phyloP scores from a whole-genome alignment of 1,140 invertebrate species.

The Cyclargus thomasi region DNA sequence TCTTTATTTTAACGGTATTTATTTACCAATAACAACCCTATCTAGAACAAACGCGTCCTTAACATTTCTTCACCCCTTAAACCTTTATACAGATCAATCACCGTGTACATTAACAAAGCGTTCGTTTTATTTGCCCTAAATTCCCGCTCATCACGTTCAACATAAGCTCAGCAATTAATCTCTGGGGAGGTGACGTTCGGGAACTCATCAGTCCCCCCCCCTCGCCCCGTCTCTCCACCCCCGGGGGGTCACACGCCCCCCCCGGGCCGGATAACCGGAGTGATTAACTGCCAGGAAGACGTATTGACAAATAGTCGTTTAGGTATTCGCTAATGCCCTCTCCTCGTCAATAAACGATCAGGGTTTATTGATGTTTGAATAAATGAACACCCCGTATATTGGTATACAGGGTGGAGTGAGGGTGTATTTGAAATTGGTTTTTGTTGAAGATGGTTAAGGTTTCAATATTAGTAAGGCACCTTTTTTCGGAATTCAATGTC shows the following conservation, averaged over 20 bases:
- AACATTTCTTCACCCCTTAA: not conserved
- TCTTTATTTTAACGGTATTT: no score
- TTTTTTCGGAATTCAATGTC: no score
- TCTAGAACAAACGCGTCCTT: not conserved
- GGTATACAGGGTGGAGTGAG: conserved; percentile 14
- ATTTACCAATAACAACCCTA: not conserved
- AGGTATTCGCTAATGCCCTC: conserved; percentile 66
- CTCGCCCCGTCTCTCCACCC: conserved; percentile 6
- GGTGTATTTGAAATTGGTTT: conserved; percentile 6
- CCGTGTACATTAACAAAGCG: conserved; percentile 19
- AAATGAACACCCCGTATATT: conserved; percentile 32
- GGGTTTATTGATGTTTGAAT: conserved; percentile 17
- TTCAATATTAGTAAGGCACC: no score
- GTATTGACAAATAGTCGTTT: conserved; percentile 71
- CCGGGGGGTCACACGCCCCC: conserved; percentile 21
- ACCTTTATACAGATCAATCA: conserved; percentile 8
- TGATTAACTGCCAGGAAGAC: conserved; percentile 69
- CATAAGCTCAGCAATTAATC: conserved; percentile 63
- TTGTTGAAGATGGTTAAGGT: not conserved
- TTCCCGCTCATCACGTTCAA: conserved; percentile 48
- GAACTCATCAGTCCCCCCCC: conserved; percentile 33
- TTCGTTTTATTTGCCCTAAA: conserved; percentile 39
- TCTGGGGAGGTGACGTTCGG: conserved; percentile 49
- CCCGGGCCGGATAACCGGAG: conserved; percentile 49
- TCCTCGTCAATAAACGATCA: conserved; percentile 55